phyloP scores from a whole-genome alignment of 37 sponge, comb jelly and placozoan species.

The Tethya wilhelma region DNA sequence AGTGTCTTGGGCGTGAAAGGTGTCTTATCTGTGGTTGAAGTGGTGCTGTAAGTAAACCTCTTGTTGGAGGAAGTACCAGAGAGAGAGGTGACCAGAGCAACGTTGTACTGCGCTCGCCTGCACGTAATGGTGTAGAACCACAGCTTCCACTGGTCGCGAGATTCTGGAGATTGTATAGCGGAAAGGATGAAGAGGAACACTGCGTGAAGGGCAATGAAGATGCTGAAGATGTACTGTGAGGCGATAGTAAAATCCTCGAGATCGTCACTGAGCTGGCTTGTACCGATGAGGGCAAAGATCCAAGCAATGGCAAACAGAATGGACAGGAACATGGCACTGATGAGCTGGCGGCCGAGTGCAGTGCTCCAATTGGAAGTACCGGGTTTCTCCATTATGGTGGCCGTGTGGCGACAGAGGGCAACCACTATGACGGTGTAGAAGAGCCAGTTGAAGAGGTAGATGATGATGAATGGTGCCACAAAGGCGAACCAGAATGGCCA shows the following conservation, averaged over 20 bases:
- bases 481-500: conserved; percentile 61
- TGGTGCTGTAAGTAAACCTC: background rate
- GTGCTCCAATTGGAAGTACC: background rate
- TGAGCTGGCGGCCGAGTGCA: conserved; percentile 1
- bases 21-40: too few relatives aligned
- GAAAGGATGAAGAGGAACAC: conserved; percentile 37
- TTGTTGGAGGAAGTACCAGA: background rate
- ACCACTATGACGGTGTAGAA: conserved; percentile 23
- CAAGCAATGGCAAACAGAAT: conserved; percentile 65
- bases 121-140: conserved; percentile 31
- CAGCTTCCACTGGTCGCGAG: conserved; percentile 31
- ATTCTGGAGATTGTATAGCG: conserved; percentile 25
- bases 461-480: conserved; percentile 47
- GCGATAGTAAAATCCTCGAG: background rate
- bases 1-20: too few relatives aligned
- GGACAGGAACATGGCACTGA: conserved; percentile 50
- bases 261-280: conserved; percentile 20
- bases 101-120: conserved; percentile 10
- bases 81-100: background rate
- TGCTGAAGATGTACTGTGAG: conserved; percentile 61
- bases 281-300: conserved; percentile 52
- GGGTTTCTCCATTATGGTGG: background rate
- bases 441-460: conserved; percentile 67
- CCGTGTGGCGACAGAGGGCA: background rate
- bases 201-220: conserved; percentile 44